These are phyloP conservation scores for Druon quercuslanigerum DNA, from an alignment of 1,140 invertebrate genomes.

Conservation along the genomic window DNA sequence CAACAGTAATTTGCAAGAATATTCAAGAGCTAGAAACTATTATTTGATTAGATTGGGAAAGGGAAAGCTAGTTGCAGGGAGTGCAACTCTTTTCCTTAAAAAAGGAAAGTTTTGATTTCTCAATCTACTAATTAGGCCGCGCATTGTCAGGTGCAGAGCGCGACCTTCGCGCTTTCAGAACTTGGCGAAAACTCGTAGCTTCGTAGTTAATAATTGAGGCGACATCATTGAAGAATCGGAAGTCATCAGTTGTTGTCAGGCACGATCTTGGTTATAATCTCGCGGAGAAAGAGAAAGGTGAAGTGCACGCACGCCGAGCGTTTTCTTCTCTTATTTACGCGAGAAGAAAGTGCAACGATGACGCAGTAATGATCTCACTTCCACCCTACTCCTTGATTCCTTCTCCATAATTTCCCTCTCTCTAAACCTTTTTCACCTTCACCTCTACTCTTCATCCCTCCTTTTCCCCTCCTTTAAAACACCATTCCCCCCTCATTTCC, in stretches of 20 bases:
- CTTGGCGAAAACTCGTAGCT: neutral
- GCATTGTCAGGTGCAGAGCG: neutral
- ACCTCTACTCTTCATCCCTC: constrained; percentile 33
- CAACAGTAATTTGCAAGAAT: too few species aligned
- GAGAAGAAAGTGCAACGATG: constrained; percentile 69
- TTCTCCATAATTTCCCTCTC: constrained; percentile 35
- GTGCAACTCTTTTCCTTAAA: too few species aligned
- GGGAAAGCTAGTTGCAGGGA: too few species aligned
- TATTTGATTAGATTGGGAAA: too few species aligned
- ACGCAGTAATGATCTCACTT: constrained; percentile 49
- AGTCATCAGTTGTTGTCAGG: constrained; percentile 51
- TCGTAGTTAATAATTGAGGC: neutral
- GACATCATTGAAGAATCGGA: constrained; percentile 15
- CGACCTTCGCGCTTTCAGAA: neutral
- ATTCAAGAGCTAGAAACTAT: too few species aligned
- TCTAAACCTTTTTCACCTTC: constrained; percentile 45
- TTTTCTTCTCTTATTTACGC: constrained; percentile 32
- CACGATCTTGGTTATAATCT: constrained; percentile 38
- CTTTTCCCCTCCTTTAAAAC: neutral
- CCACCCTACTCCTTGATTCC: constrained; percentile 36
- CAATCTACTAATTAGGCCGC: neutral
- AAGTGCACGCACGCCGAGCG: constrained; percentile 59
- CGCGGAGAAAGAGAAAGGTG: constrained; percentile 70
- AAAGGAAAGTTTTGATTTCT: neutral
- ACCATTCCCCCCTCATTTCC: neutral